Evolutionary conservation across 2,113 vertebrate genomes (phyloP).

Genomic region (Seriola dumerili): DNA sequence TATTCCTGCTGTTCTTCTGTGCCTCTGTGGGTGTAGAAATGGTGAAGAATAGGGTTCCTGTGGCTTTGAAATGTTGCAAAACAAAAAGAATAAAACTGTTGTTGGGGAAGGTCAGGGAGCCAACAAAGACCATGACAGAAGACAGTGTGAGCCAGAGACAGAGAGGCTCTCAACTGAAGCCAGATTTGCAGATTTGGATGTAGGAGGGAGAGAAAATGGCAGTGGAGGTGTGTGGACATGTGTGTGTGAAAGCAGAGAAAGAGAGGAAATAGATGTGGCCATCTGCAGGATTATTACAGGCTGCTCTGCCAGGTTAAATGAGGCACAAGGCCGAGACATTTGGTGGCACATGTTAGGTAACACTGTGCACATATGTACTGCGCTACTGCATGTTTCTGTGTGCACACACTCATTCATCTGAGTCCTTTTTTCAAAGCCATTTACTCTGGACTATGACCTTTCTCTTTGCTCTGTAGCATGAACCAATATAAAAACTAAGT

Average conservation of each 20-base stretch:
- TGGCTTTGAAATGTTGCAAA: constrained; percentile 28
- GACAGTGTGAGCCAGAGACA: constrained; percentile 30
- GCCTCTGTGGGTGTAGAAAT: constrained; percentile 5
- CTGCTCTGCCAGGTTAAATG: constrained; percentile 60
- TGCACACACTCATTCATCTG: neutral
- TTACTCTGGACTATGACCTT: constrained; percentile 24
- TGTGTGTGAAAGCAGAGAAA: constrained; percentile 16
- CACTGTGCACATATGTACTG: constrained; percentile 18
- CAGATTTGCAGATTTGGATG: constrained; percentile 61
- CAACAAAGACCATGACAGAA: constrained; percentile 20
- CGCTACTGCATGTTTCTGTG: neutral
- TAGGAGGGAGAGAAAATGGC: constrained; percentile 51
- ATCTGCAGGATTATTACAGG: constrained; percentile 62
- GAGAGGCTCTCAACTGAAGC: constrained; percentile 34
- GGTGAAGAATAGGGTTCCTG: neutral
- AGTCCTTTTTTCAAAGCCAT: neutral
- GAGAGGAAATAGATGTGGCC: constrained; percentile 41
- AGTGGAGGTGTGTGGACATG: constrained; percentile 31
- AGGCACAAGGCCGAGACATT: constrained; percentile 54
- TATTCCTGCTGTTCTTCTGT: neutral
- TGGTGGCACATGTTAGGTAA: constrained; percentile 47
- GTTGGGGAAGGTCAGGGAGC: constrained; percentile 36
- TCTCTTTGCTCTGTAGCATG: neutral
- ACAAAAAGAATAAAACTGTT: constrained; percentile 42
- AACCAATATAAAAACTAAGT: neutral